Evolutionary conservation across 2,888 invertebrate species (phyloP), one percentile per base, ranked within the genome.

Genomic region (Gortyna flavago): DNA sequence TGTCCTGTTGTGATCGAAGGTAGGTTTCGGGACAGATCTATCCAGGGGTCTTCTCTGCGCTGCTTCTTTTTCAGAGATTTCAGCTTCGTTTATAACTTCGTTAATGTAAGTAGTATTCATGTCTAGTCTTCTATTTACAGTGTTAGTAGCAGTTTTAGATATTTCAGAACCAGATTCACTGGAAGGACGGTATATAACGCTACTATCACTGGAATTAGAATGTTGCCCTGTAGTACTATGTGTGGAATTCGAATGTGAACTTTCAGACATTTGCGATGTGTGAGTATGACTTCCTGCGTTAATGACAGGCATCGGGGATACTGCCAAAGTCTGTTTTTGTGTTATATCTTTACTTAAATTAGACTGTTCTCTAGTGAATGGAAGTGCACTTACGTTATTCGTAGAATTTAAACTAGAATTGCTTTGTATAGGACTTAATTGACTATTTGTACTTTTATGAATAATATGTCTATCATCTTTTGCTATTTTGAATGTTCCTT

Each of bases 401-500:
- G 96, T 95, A 89, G 97, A 97, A 95, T 96, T 97, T 94, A 97
- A 95, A 94, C 97, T 97, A 93, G 97, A 96, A 94, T 97, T 97
- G 93, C 97, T 97, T 93, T 97, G 97, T 93, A 96, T 97, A 83
- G 97, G 97, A 90, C 97, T 97, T 95, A 97, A 96, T 94, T 97
- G 96, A 93, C 95, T 95, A 94, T 95, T 96, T 93, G 96, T 97
- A 97, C 93, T 97, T 95, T 97, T 97, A 95, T 93, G 94, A 95
- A 96, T 92, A 91, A 96, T 88, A 93, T 97, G 92, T 93, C 96
- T 93, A 91, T 97, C 93, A 91, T 97, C 97, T 93, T 97, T 97
- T 85, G 97, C 94, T 89, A 97, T 97, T 94, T 99, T 99, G 83
- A 98, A 98, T 41, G 98, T 99, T 84, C 99, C 99, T 96, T 99